phyloP scores from a whole-genome alignment of 2,113 vertebrate genomes.

The Prolemur simus region DNA sequence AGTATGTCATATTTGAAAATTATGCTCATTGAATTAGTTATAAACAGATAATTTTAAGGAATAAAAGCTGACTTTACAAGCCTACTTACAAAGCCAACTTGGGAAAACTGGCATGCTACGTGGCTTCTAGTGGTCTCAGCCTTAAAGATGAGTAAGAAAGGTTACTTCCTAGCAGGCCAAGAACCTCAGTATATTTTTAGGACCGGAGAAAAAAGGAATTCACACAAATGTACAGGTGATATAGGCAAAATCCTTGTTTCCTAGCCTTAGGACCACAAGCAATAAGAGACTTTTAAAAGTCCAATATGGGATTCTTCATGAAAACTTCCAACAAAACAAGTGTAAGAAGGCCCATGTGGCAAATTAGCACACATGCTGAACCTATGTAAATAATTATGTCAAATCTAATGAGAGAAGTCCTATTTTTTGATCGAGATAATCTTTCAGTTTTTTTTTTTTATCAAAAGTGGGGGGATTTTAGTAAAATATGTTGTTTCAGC shows the following conservation, averaged over 20 bases:
- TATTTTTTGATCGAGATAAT: constrained; percentile 12
- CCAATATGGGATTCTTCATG: background rate
- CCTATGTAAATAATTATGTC: background rate
- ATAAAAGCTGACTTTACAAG: background rate
- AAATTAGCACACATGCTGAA: background rate
- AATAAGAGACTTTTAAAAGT: background rate
- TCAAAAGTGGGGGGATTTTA: background rate
- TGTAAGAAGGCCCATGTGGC: background rate
- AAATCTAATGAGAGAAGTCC: background rate
- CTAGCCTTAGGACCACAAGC: background rate
- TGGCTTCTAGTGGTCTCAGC: background rate
- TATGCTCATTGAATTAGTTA: background rate
- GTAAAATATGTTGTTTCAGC: background rate
- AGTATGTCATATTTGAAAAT: background rate
- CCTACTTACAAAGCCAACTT: background rate
- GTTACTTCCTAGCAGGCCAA: background rate
- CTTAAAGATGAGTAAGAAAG: background rate
- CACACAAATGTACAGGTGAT: background rate
- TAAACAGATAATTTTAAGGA: background rate
- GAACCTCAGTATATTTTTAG: background rate
- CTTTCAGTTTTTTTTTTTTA: background rate
- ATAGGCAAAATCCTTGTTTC: background rate
- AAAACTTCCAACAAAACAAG: constrained; percentile 10
- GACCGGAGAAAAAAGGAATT: background rate
- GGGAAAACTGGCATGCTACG: background rate